These are phyloP conservation scores for Ptychadena robeensis DNA, from an alignment of 2,797 vertebrate genomes.

Conservation along the genomic window DNA sequence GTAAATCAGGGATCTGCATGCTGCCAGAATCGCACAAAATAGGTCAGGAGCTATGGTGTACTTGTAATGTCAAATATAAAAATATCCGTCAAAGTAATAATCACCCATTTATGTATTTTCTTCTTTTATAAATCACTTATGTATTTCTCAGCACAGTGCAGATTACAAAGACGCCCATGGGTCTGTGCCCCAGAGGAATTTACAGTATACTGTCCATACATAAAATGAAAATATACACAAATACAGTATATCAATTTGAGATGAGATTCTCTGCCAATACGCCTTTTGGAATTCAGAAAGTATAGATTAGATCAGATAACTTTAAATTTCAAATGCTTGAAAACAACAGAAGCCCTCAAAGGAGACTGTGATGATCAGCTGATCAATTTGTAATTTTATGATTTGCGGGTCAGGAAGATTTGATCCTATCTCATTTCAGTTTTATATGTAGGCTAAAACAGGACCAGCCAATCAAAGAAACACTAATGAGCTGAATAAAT, in stretches of 20 bases:
- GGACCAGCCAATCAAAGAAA: no score
- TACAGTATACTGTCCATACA: neutral
- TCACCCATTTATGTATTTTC: neutral
- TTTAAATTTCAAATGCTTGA: no score
- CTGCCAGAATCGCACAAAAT: neutral
- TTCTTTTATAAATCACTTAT: neutral
- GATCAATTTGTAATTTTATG: no score
- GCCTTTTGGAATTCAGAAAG: no score
- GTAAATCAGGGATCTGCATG: neutral
- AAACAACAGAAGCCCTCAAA: no score
- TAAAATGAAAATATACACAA: neutral
- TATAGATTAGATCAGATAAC: no score
- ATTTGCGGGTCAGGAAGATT: no score
- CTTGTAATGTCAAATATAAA: neutral
- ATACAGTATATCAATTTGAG: neutral
- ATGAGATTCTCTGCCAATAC: neutral
- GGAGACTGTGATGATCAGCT: no score
- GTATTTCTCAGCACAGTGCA: neutral
- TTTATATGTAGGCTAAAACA: no score
- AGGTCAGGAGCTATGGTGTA: neutral
- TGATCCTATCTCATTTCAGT: no score
- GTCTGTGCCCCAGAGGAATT: neutral
- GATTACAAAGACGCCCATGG: neutral
- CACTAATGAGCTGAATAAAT: no score
- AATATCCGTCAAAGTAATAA: neutral